These are phyloP conservation scores for Agrotis puta DNA, from an alignment of 2,888 invertebrate species.

Conservation along the genomic window DNA sequence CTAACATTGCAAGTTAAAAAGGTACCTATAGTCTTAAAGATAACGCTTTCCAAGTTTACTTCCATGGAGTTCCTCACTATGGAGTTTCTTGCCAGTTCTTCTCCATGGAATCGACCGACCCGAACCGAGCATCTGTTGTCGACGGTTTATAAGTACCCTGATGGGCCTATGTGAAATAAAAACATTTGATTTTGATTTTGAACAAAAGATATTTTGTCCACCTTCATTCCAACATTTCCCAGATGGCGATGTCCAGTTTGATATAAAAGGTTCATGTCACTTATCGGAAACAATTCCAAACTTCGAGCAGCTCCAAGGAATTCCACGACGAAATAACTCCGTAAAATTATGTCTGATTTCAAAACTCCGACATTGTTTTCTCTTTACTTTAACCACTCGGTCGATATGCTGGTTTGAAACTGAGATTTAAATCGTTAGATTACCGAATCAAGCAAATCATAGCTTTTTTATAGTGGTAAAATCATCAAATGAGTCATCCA, in stretches of 20 bases:
- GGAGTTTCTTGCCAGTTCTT: too few species aligned
- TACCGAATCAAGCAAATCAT: too few species aligned
- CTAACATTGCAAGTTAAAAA: too few species aligned
- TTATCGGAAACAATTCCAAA: constrained; percentile 10
- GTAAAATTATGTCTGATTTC: constrained; percentile 2
- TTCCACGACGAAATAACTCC: constrained; percentile 13
- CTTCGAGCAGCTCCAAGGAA: background rate
- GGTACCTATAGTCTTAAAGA: too few species aligned
- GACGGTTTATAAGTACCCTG: too few species aligned
- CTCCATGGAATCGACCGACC: too few species aligned
- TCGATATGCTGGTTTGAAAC: background rate
- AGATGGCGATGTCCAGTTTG: background rate
- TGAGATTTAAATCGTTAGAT: background rate
- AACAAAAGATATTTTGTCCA: background rate
- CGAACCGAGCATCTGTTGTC: too few species aligned
- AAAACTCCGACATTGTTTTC: background rate
- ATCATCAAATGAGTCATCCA: too few species aligned
- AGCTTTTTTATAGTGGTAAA: too few species aligned
- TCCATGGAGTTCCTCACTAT: too few species aligned
- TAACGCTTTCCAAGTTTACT: background rate
- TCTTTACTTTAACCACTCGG: background rate
- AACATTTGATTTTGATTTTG: too few species aligned
- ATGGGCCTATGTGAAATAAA: too few species aligned
- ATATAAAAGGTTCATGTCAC: constrained; percentile 1
- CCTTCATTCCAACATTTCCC: background rate